Conservation (phyloP, 2,888 invertebrate species). For the Antheraea assamensis region DNA sequence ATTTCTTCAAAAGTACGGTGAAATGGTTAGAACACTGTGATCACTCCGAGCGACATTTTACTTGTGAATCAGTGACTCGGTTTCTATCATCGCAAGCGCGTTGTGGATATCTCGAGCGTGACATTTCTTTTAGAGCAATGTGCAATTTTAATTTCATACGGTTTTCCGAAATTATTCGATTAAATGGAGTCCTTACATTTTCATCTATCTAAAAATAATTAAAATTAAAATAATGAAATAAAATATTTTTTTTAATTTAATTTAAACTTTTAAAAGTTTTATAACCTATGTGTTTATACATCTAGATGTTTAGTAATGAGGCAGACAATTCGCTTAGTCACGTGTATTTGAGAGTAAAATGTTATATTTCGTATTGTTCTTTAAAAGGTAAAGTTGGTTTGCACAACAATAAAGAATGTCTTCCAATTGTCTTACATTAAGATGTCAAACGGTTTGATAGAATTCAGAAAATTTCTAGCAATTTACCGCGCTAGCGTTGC, state of each 20-base stretch:
- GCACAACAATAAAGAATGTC: constrained; percentile 39
- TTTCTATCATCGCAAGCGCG: constrained; percentile 44
- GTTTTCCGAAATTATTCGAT: not conserved
- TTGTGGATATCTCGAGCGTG: constrained; percentile 69
- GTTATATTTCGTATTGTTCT: no score
- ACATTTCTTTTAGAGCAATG: constrained; percentile 69
- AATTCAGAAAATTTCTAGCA: constrained; percentile 64
- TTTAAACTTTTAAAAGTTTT: no score
- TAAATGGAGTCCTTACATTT: not conserved
- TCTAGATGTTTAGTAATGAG: not conserved
- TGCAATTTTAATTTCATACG: constrained; percentile 43
- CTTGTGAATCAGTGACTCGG: constrained; percentile 43
- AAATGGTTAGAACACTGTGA: constrained; percentile 34
- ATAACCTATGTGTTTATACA: not conserved
- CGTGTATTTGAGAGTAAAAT: not conserved
- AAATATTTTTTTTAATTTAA: no score
- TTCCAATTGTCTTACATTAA: constrained; percentile 54
- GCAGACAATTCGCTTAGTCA: not conserved
- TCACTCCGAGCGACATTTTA: constrained; percentile 50
- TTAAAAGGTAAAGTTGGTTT: not conserved
- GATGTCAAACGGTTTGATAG: constrained; percentile 68
- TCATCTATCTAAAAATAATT: no score
- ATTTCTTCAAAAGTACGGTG: not conserved
- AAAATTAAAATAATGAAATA: no score
- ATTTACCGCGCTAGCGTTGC: constrained; percentile 63